Evolutionary conservation across 2,888 invertebrate genomes (phyloP).

Genomic region (Actias luna): DNA sequence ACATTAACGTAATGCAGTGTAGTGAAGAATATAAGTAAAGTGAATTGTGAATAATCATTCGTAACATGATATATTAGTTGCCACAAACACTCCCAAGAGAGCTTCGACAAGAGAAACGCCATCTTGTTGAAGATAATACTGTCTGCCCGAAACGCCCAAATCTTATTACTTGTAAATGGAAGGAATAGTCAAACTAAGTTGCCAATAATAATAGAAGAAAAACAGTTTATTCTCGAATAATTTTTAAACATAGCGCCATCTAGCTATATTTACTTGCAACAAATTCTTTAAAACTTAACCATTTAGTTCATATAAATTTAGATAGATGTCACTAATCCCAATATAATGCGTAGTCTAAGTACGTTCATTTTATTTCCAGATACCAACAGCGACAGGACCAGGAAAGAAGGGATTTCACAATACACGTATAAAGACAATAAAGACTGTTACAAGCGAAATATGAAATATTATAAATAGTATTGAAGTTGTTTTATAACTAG

Average conservation of each 20-base stretch:
- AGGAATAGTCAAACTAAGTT: too few species aligned
- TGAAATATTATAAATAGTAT: constrained; percentile 26
- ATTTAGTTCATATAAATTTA: neutral
- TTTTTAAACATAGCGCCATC: neutral
- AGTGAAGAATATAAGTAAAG: too few species aligned
- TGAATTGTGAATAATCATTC: too few species aligned
- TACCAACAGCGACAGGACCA: constrained; percentile 86
- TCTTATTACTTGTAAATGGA: too few species aligned
- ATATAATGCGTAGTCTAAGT: constrained; percentile 7
- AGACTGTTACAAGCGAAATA: constrained; percentile 70
- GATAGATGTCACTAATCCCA: constrained; percentile 6
- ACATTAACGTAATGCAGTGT: too few species aligned
- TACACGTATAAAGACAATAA: constrained; percentile 85
- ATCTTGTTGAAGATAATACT: too few species aligned
- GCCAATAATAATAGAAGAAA: too few species aligned
- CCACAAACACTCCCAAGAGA: too few species aligned
- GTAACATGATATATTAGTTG: too few species aligned
- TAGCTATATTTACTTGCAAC: neutral
- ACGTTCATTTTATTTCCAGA: constrained; percentile 62
- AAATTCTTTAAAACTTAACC: neutral
- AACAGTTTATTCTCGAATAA: too few species aligned
- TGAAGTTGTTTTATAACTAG: constrained; percentile 47
- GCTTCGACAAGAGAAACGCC: too few species aligned
- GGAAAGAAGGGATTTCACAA: constrained; percentile 86
- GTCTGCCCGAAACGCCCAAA: too few species aligned